phyloP scores from a whole-genome alignment of 2,888 invertebrate species.

The Acanthococcus lagerstroemiae region DNA sequence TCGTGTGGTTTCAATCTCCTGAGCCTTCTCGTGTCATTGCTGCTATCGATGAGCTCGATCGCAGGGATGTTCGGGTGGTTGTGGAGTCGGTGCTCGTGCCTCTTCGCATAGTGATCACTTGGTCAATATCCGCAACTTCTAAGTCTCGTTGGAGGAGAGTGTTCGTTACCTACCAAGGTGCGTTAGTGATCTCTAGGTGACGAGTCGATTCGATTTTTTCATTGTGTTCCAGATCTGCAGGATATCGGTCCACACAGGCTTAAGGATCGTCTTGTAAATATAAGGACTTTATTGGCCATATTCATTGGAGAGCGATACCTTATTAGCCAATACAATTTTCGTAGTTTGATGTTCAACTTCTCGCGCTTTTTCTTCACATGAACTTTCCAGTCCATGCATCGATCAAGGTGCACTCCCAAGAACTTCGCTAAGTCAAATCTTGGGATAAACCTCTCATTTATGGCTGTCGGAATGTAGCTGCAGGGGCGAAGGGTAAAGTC shows the following conservation, averaged over 20 bases:
- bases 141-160: background rate
- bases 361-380: background rate
- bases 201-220: background rate
- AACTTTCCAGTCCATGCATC: background rate
- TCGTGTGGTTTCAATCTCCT: background rate
- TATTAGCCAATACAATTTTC: background rate
- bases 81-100: background rate
- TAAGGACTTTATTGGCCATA: background rate
- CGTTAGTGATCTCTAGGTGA: background rate
- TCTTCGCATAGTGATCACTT: background rate
- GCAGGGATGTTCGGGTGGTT: background rate
- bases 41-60: background rate
- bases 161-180: slow-evolving; percentile 1
- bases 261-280: background rate
- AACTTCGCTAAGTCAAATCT: background rate
- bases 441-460: background rate
- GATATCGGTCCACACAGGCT: background rate
- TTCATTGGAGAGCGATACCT: background rate
- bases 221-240: background rate
- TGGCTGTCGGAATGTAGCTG: background rate
- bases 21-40: background rate
- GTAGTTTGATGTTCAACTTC: background rate
- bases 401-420: background rate
- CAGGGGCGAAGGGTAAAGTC: background rate
- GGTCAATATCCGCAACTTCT: background rate